Evolutionary conservation across 2,797 vertebrate genomes (phyloP).

Genomic region (Denticeps clupeoides): DNA sequence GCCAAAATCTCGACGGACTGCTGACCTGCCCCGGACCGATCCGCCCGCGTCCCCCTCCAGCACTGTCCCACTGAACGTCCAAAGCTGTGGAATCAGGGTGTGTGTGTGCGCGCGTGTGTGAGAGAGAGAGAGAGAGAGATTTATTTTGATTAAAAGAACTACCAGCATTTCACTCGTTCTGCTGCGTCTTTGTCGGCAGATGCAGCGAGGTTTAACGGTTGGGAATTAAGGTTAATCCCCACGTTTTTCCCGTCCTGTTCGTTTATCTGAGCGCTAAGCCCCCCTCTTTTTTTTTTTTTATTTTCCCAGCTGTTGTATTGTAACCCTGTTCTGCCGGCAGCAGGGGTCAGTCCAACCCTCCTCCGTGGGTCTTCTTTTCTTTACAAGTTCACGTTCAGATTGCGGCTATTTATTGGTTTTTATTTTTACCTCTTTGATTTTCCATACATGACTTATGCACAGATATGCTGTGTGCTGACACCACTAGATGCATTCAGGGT

Average conservation of each 20-base stretch:
- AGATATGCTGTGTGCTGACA: too few species aligned
- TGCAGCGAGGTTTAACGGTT: too few species aligned
- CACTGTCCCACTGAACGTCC: neutral
- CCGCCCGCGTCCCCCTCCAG: neutral
- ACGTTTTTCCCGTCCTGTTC: too few species aligned
- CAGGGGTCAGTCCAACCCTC: conserved; percentile 28
- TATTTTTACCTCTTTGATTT: too few species aligned
- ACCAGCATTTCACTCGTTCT: too few species aligned
- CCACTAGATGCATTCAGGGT: too few species aligned
- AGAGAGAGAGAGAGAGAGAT: neutral
- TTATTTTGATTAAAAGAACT: too few species aligned
- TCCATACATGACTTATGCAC: too few species aligned
- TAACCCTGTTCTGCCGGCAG: conserved; percentile 52
- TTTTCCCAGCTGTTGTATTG: conserved; percentile 18
- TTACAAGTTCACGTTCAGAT: neutral
- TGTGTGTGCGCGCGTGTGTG: neutral
- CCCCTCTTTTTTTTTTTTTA: too few species aligned
- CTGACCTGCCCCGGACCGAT: conserved; percentile 46
- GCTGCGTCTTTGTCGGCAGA: too few species aligned
- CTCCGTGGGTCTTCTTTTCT: conserved; percentile 17
- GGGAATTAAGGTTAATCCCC: too few species aligned
- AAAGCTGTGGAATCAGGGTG: neutral
- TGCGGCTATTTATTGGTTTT: neutral
- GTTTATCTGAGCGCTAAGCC: neutral
- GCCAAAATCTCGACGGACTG: conserved; percentile 87